Conservation (phyloP, 2,113 vertebrate genomes). For the Sturnira hondurensis region DNA sequence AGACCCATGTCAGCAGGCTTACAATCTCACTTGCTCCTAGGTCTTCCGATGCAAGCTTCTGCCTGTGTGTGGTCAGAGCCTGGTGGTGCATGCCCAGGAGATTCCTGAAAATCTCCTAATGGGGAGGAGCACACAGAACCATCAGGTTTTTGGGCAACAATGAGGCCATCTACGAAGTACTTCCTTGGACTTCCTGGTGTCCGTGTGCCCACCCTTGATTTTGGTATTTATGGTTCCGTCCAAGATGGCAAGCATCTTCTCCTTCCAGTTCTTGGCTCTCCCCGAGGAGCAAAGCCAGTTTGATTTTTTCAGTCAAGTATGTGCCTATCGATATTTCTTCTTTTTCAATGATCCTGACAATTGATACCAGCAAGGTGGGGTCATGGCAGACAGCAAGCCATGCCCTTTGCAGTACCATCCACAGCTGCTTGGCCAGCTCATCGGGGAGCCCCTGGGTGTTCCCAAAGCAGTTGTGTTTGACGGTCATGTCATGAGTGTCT, state of each 20-base stretch:
- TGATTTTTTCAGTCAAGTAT: constrained; percentile 95
- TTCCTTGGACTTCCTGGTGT: constrained; percentile 83
- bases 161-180: constrained; percentile 92
- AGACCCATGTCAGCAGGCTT: constrained; percentile 93
- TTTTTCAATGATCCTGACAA: constrained; percentile 95
- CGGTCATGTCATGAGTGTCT: constrained; percentile 92
- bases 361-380: constrained; percentile 96
- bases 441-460: constrained; percentile 92
- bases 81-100: constrained; percentile 91
- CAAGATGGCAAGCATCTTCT: constrained; percentile 91
- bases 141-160: constrained; percentile 90
- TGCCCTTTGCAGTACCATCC: constrained; percentile 95
- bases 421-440: constrained; percentile 94
- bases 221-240: constrained; percentile 91
- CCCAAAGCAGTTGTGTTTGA: constrained; percentile 93
- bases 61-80: constrained; percentile 88
- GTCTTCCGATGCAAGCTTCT: constrained; percentile 91
- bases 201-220: constrained; percentile 93
- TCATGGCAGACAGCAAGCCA: constrained; percentile 92
- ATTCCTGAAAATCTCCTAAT: constrained; percentile 91
- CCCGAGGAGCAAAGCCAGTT: constrained; percentile 93
- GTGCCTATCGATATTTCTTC: constrained; percentile 95
- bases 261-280: constrained; percentile 94
- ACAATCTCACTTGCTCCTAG: constrained; percentile 97
- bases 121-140: constrained; percentile 94